Evolutionary conservation across 2,797 vertebrate species (phyloP).

Genomic region (Melopsittacus undulatus): DNA sequence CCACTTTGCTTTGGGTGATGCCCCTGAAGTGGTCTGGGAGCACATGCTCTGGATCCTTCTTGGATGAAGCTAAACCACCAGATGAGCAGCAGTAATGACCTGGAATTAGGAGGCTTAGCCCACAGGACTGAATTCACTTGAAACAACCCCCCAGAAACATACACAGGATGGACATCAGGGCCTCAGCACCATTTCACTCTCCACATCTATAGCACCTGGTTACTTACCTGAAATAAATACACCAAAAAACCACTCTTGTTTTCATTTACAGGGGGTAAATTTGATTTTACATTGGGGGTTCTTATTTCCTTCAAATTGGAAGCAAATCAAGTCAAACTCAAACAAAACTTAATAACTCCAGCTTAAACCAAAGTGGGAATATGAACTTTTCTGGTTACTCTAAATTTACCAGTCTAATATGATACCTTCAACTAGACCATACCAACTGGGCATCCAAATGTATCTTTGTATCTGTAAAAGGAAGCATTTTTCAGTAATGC

Average conservation of each 20-base stretch:
- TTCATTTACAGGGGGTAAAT: not conserved
- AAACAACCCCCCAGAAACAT: not conserved
- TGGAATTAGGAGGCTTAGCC: no score
- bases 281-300: not conserved
- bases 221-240: not conserved
- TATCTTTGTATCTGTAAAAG: not conserved
- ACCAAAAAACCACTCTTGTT: not conserved
- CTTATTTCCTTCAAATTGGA: not conserved
- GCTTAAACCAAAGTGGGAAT: not conserved
- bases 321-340: slow-evolving; percentile 9
- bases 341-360: not conserved
- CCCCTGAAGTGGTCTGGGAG: not conserved
- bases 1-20: not conserved
- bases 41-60: not conserved
- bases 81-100: not conserved
- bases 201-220: not conserved
- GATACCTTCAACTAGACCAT: not conserved
- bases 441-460: not conserved
- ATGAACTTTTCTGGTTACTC: not conserved
- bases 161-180: not conserved
- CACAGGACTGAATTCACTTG: not conserved
- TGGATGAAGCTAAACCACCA: not conserved
- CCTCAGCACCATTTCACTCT: not conserved
- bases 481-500: slow-evolving; percentile 16
- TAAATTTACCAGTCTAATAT: not conserved